Conservation (phyloP, 2,888 invertebrate species). For the Pterobdella sp. region DNA sequence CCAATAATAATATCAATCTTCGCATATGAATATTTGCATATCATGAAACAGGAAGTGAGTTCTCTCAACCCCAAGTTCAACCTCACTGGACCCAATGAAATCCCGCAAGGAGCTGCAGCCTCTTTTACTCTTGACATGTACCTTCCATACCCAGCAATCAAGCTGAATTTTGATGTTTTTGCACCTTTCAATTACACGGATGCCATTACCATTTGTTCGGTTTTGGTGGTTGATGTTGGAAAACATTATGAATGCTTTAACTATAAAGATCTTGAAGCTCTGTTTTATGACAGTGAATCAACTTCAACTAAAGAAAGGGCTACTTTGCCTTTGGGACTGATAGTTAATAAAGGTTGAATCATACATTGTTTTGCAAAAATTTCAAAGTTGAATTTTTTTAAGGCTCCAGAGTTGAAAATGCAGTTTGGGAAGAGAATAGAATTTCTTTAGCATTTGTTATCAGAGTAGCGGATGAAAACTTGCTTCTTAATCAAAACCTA, state of each 20-base stretch:
- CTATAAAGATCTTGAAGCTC: slow-evolving; percentile 31
- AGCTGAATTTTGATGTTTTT: slow-evolving; percentile 41
- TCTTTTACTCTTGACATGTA: slow-evolving; percentile 41
- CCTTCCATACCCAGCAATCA: slow-evolving; percentile 40
- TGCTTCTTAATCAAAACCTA: slow-evolving; percentile 34
- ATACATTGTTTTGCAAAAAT: background rate
- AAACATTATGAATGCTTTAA: slow-evolving; percentile 42
- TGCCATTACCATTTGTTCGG: slow-evolving; percentile 41
- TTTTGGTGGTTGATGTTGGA: slow-evolving; percentile 30
- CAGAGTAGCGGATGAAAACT: slow-evolving; percentile 38
- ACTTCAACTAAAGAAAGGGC: slow-evolving; percentile 40
- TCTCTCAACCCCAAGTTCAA: slow-evolving; percentile 33
- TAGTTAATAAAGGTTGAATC: slow-evolving; percentile 41
- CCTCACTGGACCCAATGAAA: slow-evolving; percentile 40
- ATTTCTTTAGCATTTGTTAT: slow-evolving; percentile 41
- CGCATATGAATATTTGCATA: no score
- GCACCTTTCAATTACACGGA: slow-evolving; percentile 43
- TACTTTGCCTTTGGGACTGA: slow-evolving; percentile 39
- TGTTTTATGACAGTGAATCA: slow-evolving; percentile 31
- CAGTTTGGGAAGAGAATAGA: slow-evolving; percentile 36
- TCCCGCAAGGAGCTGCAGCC: slow-evolving; percentile 41
- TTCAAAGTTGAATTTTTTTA: background rate
- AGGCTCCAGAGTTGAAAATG: slow-evolving; percentile 38
- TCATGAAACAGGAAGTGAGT: slow-evolving; percentile 9
- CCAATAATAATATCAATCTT: no score